Percentiles rank a stretch among this genome's conserved stretches.
phyloP scores from a whole-genome alignment of 1,140 invertebrate genomes.

The Atopsyche davidsoni region DNA sequence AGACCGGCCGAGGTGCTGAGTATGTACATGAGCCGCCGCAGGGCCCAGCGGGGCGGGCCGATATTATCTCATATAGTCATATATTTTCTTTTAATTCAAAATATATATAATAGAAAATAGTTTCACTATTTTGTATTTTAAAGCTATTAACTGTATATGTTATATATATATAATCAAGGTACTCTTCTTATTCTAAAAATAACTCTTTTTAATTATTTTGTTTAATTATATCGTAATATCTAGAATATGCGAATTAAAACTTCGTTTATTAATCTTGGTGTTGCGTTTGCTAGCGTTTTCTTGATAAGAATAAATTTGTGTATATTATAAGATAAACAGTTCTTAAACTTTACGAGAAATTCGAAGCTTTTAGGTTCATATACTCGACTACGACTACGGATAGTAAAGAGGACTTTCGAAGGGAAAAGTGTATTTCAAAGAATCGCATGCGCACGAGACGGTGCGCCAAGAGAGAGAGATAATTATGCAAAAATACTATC shows the following conservation, averaged over 20 bases:
- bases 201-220: constrained; percentile 22
- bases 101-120: constrained; percentile 32
- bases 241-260: constrained; percentile 28
- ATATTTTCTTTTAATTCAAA: constrained; percentile 27
- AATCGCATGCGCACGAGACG: constrained; percentile 1
- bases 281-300: constrained; percentile 31
- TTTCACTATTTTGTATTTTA: constrained; percentile 30
- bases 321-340: constrained; percentile 11
- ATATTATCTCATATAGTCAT: constrained; percentile 6
- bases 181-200: constrained; percentile 31
- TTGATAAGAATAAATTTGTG: constrained; percentile 21
- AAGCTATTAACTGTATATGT: constrained; percentile 30
- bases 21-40: not conserved
- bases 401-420: constrained; percentile 9
- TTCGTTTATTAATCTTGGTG: constrained; percentile 32
- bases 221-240: constrained; percentile 12
- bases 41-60: not conserved
- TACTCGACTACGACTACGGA: too few relatives aligned
- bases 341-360: constrained; percentile 20
- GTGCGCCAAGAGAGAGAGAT: constrained; percentile 5
- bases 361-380: too few relatives aligned
- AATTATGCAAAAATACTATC: constrained; percentile 5
- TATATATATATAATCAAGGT: constrained; percentile 29
- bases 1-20: too few relatives aligned
- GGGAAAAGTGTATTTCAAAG: not conserved